A percentile compares a stretch with the other conserved stretches of the same genome.
phyloP scores from a whole-genome alignment of 2,113 vertebrate genomes.

The Indri indri region DNA sequence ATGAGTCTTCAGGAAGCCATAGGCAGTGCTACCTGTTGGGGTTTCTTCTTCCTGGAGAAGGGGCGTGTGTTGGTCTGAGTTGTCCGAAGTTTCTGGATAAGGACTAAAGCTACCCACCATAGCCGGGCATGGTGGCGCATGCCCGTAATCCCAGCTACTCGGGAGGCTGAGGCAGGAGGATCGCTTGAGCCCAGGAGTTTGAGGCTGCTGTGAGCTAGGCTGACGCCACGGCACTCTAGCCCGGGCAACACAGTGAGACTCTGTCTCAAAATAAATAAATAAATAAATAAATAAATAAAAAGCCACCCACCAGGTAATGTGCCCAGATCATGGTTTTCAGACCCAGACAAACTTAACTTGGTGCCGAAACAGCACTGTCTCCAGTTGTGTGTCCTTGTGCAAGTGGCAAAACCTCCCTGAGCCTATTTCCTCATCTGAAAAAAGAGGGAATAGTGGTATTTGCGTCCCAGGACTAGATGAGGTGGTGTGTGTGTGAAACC shows the following conservation, averaged over 20 bases:
- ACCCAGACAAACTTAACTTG: neutral
- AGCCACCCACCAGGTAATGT: neutral
- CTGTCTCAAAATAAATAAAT: too few species aligned
- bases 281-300: too few species aligned
- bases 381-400: neutral
- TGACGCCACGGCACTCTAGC: too few species aligned
- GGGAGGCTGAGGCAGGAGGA: too few species aligned
- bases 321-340: neutral
- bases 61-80: neutral
- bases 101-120: neutral
- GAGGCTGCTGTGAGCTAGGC: too few species aligned
- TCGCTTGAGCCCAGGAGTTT: too few species aligned
- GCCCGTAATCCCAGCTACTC: too few species aligned
- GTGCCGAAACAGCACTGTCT: neutral
- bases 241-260: too few species aligned
- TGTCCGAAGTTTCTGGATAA: neutral
- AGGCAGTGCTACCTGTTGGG: neutral
- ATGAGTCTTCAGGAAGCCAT: neutral
- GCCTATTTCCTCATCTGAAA: neutral
- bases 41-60: neutral
- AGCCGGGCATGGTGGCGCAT: too few species aligned
- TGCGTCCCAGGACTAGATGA: neutral
- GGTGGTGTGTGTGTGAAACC: neutral
- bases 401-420: neutral
- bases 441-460: neutral